phyloP scores from a whole-genome alignment of 30 jellyfish, hydroid and myxozoan species.

The Hydractinia echinata region DNA sequence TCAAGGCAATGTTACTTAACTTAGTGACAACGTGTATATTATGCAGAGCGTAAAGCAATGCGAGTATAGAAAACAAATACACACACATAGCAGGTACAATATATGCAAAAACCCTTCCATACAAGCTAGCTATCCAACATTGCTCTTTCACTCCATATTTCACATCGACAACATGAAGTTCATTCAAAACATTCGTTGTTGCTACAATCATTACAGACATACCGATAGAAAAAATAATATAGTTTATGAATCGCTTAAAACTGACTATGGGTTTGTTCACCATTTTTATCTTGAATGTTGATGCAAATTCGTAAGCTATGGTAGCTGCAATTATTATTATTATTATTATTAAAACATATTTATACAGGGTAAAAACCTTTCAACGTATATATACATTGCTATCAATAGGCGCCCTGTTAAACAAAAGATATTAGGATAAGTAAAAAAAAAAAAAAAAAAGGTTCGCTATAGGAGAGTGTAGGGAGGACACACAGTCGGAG shows the following conservation, averaged over 20 bases:
- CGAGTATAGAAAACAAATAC: neutral
- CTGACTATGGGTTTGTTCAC: neutral
- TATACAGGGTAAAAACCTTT: no score
- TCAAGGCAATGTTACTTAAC: neutral
- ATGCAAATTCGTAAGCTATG: neutral
- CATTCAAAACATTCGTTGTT: neutral
- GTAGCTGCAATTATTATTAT: no score
- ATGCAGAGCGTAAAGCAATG: neutral
- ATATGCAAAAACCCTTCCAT: neutral
- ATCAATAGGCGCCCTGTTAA: no score
- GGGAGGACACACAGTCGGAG: no score
- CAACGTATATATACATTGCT: no score
- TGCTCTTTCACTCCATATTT: neutral
- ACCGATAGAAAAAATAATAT: neutral
- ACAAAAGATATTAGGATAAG: no score
- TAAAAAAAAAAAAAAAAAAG: no score
- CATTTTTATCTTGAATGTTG: neutral
- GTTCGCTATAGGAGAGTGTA: no score
- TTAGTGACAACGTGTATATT: neutral
- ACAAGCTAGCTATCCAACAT: conserved; percentile 7
- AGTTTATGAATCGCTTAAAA: neutral
- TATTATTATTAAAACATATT: no score
- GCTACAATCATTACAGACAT: neutral
- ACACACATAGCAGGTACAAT: neutral
- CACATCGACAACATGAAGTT: neutral